Base-by-base conservation (phyloP, 2,888 invertebrate genomes). In the Heliconius erato region DNA sequence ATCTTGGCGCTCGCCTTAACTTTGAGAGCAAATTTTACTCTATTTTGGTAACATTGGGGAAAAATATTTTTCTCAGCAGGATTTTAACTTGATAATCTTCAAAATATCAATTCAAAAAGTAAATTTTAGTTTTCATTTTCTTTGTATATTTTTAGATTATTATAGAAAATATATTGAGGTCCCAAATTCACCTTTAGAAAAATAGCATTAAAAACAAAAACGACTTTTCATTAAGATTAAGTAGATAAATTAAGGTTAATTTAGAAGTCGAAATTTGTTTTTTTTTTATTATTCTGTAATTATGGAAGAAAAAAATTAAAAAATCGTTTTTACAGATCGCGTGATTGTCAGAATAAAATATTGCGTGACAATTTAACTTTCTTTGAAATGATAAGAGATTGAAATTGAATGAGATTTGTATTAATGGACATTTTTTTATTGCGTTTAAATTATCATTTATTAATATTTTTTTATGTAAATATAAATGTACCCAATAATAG, bases 321-420 rank as follows among this genome's bases (percentile, higher is more conserved):
- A 63, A 69, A 0, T 68, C 7, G 23, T 35, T 69, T 23, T 35
- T 69, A 3, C 6, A 72, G 71, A 74, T 74, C 76, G 59, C 59
- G 35, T 76, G 59, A 16, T 63, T 23, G 28, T 76, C 32, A 59
- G 1, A 35, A 32, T 14, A 35, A 59, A 35, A 40, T 40, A 26
- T 35, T 35, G 40, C 74, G 76, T 63, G 76, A 63, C 35, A 76
- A 35, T 35, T 72, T 63, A 35, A 63, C 74, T 35, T 63, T 76
- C 16, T 63, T 23, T 26, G 40, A 26, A 74, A 63, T 12, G n/a
- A 63, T 63, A 63, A 76, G 59, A 59, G 3, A 26, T 76, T 63
- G 14, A 32, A 72, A 35, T 63, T 35, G n/a, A 76, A 63, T 76
- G 14, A 35, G 32, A 63, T 76, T 76, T 59, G 63, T 35, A 63